Evolutionary conservation across 2,888 invertebrate genomes (phyloP).

Genomic region (Trissolcus brochymenae): DNA sequence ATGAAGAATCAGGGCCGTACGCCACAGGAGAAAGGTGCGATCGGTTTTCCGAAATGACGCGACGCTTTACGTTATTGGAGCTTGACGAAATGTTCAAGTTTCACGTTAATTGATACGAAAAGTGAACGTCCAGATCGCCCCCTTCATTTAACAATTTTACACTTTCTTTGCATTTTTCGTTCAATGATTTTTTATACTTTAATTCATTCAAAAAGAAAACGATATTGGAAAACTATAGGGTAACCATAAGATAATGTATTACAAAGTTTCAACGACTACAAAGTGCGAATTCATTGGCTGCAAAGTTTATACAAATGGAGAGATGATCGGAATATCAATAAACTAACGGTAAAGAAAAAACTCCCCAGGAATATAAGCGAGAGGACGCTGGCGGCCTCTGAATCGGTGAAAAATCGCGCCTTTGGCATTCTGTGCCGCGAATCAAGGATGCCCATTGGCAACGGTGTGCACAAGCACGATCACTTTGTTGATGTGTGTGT

Average conservation of each 20-base stretch:
- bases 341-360: conserved; percentile 61
- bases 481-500: conserved; percentile 11
- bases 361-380: conserved; percentile 2
- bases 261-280: too few relatives aligned
- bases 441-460: conserved; percentile 48
- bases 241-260: too few relatives aligned
- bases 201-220: background rate
- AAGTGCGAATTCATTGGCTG: too few relatives aligned
- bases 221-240: background rate
- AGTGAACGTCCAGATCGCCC: conserved; percentile 3
- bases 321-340: conserved; percentile 56
- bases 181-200: background rate
- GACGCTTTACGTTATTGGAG: conserved; percentile 33
- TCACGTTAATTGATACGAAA: conserved; percentile 29
- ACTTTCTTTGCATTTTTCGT: background rate
- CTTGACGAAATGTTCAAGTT: conserved; percentile 37
- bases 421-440: conserved; percentile 56
- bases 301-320: conserved; percentile 1
- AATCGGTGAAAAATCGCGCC: conserved; percentile 45
- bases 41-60: conserved; percentile 51
- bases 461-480: conserved; percentile 34
- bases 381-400: conserved; percentile 22
- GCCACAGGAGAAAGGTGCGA: conserved; percentile 48
- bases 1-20: conserved; percentile 55
- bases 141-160: background rate